Evolutionary conservation across 1,140 invertebrate genomes (phyloP).

Genomic region (Pentalonia nigronervosa): DNA sequence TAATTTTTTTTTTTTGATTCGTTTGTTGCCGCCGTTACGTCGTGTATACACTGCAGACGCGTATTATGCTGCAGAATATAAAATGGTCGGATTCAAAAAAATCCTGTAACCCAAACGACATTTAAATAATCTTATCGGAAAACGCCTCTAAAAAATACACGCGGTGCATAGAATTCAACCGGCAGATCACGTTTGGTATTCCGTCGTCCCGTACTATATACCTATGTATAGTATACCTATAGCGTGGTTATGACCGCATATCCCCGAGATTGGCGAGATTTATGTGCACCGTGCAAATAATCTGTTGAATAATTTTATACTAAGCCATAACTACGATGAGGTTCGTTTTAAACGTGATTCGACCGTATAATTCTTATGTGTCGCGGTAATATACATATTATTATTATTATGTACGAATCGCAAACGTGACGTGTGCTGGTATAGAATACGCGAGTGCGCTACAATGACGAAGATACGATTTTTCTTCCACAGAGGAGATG

Average conservation of each 20-base stretch:
- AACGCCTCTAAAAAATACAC: not conserved
- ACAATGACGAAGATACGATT: not conserved
- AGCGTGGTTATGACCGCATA: not conserved
- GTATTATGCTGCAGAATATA: too few species aligned
- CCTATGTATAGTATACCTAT: too few species aligned
- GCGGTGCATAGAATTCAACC: not conserved
- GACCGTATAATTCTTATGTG: not conserved
- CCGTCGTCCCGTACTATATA: not conserved
- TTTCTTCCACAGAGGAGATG: not conserved
- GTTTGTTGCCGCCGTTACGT: not conserved
- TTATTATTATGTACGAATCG: not conserved
- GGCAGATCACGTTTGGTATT: not conserved
- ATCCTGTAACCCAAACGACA: not conserved
- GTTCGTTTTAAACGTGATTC: not conserved
- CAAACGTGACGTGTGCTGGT: not conserved
- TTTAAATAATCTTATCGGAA: not conserved
- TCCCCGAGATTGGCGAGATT: not conserved
- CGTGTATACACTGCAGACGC: too few species aligned
- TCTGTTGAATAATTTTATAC: constrained; percentile 2
- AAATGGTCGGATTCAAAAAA: not conserved
- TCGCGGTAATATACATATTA: not conserved
- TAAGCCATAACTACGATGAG: not conserved
- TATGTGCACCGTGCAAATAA: not conserved
- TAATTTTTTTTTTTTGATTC: too few species aligned
- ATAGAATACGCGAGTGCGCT: not conserved